Evolutionary conservation across 2,797 vertebrate genomes (phyloP), one percentile per base, ranked within the genome.

Genomic region (Parotocinclus haroldoi): DNA sequence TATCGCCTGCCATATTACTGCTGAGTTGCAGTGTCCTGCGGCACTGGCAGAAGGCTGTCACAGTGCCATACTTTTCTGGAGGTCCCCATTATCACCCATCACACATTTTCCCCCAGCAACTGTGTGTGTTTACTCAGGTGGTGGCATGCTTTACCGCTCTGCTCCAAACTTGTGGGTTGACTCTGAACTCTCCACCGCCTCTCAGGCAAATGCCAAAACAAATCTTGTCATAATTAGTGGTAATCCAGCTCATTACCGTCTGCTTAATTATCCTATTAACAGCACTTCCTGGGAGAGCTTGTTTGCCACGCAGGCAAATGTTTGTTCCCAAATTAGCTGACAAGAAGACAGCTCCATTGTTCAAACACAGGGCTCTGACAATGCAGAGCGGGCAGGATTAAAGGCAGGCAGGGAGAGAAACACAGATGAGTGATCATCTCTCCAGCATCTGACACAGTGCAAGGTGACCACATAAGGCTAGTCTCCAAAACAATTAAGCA

Each of bases 221-320:
- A 96, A 96, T 93, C 93, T 96, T 93, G 93, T 95, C 95, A 91
- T 94, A 96, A 98, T 95, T 96, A 96, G 92, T 90, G 89, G 92
- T 95, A 95, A 96, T 94, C 94, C 95, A 89, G 92, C 94, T 96
- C 95, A 96, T 96, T 95, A 96, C 92, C 80, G 87, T 90, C 93
- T 94, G 94, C 93, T 93, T 98, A 96, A 98, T 98, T 96, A 96
- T 93, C 94, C 95, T 96, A 94, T 96, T 98, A 98, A 98, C 96
- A 94, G 93, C 93, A 89, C 91, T 91, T 95, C 94, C 95, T 94
- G 88, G 92, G 95, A 95, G 95, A 94, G 91, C 85, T 91, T 91
- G 91, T 92, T 93, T 91, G 90, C 94, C 88, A 87, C 90, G 89
- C 94, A 93, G 92, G 92, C 94, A 96, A 96, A 98, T 96, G 95